A percentile compares a stretch with the other conserved stretches of the same genome.
phyloP scores from a whole-genome alignment of 2,888 invertebrate genomes.

The Oeneis ivallda region DNA sequence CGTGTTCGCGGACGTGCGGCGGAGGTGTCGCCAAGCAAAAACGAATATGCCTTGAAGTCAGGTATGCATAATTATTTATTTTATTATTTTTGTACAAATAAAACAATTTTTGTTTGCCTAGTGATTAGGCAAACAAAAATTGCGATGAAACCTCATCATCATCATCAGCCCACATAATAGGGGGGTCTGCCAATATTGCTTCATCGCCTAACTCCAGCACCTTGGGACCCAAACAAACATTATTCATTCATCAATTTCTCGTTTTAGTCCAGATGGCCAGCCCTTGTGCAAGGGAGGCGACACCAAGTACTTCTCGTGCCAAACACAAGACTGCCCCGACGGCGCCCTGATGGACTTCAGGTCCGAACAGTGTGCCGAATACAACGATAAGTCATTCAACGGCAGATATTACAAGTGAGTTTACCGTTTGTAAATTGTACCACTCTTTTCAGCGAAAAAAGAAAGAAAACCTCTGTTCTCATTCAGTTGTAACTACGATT shows the following conservation, averaged over 20 bases:
- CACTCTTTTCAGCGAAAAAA: too few species aligned
- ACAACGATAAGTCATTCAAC: constrained; percentile 90
- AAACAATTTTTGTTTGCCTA: too few species aligned
- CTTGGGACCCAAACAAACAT: too few species aligned
- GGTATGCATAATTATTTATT: neutral
- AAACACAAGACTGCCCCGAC: constrained; percentile 94
- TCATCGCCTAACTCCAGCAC: too few species aligned
- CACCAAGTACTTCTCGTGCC: constrained; percentile 94
- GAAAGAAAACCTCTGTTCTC: too few species aligned
- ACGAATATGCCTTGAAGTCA: constrained; percentile 84
- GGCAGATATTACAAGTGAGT: constrained; percentile 88
- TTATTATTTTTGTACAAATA: too few species aligned
- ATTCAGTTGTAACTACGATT: too few species aligned
- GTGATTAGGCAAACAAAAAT: too few species aligned
- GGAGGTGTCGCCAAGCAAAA: constrained; percentile 95
- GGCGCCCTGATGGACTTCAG: constrained; percentile 91
- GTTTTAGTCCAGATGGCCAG: constrained; percentile 82
- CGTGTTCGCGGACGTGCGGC: constrained; percentile 95
- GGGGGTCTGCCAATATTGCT: too few species aligned
- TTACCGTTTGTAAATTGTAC: neutral
- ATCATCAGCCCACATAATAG: too few species aligned
- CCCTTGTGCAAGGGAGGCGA: constrained; percentile 89
- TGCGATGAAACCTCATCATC: too few species aligned
- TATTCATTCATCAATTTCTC: constrained; percentile 21
- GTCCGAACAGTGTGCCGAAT: constrained; percentile 93